Evolutionary conservation across 2,797 vertebrate species (phyloP).

Genomic region (Simalia tracyae): DNA sequence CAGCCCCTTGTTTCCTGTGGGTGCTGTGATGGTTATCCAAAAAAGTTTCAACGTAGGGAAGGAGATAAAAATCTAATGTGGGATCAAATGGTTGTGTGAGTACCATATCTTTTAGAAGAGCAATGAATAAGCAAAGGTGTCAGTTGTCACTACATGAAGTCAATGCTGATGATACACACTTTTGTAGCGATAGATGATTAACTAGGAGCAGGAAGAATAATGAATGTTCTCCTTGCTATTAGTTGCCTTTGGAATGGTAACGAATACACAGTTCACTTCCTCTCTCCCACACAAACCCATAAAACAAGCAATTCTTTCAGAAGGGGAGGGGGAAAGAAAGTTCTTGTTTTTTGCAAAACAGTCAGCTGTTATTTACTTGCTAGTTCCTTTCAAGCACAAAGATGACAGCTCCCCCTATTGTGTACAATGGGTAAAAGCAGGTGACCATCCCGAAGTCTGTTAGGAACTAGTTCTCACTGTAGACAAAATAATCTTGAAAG

Average conservation of each 20-base stretch:
- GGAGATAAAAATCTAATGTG: neutral
- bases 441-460: neutral
- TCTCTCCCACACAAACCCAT: neutral
- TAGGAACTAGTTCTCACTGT: neutral
- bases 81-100: neutral
- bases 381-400: neutral
- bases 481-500: neutral
- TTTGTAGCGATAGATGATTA: neutral
- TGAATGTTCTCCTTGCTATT: neutral
- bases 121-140: neutral
- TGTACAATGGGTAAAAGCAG: neutral
- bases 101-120: neutral
- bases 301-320: neutral
- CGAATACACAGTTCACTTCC: neutral
- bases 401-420: constrained; percentile 12
- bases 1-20: neutral
- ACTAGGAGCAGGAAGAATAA: neutral
- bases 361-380: neutral
- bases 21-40: neutral
- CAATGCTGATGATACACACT: neutral
- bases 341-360: neutral
- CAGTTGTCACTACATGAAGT: neutral
- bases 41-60: neutral
- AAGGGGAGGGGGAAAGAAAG: neutral
- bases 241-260: neutral